These are phyloP conservation scores for Epinephelus fuscoguttatus DNA, from an alignment of 2,113 vertebrate species.

Conservation along the genomic window DNA sequence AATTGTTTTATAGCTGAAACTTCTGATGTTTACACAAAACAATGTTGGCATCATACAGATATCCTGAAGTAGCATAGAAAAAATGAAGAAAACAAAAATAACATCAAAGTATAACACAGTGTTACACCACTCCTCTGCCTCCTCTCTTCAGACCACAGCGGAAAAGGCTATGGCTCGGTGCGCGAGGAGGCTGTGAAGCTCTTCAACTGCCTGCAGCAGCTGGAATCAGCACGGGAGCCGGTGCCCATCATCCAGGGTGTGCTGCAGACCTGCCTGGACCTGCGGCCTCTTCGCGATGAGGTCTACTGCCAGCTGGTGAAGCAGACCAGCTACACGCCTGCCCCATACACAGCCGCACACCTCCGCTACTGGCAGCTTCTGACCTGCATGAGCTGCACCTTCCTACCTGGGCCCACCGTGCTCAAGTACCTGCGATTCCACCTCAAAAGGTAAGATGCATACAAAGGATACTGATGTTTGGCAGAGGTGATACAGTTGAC, in stretches of 20 bases:
- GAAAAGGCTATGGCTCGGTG: constrained; percentile 90
- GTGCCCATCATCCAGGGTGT: constrained; percentile 96
- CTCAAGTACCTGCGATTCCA: constrained; percentile 93
- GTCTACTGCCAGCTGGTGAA: constrained; percentile 98
- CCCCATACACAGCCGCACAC: constrained; percentile 84
- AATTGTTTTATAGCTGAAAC: not conserved
- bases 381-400: constrained; percentile 98
- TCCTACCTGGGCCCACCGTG: constrained; percentile 89
- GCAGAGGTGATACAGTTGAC: not conserved
- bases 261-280: constrained; percentile 96
- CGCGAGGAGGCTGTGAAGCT: constrained; percentile 95
- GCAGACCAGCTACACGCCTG: constrained; percentile 91
- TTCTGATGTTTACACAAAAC: not conserved
- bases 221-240: constrained; percentile 90
- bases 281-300: constrained; percentile 94
- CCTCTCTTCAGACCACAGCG: constrained; percentile 79
- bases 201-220: constrained; percentile 96
- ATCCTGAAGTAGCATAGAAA: not conserved
- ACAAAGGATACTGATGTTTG: not conserved
- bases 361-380: constrained; percentile 98
- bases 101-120: not conserved
- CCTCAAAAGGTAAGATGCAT: constrained; percentile 89
- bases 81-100: not conserved
- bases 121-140: not conserved
- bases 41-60: not conserved